These are phyloP conservation scores for Drepanosiphum platanoidis DNA, from an alignment of 2,888 invertebrate genomes.

Conservation along the genomic window DNA sequence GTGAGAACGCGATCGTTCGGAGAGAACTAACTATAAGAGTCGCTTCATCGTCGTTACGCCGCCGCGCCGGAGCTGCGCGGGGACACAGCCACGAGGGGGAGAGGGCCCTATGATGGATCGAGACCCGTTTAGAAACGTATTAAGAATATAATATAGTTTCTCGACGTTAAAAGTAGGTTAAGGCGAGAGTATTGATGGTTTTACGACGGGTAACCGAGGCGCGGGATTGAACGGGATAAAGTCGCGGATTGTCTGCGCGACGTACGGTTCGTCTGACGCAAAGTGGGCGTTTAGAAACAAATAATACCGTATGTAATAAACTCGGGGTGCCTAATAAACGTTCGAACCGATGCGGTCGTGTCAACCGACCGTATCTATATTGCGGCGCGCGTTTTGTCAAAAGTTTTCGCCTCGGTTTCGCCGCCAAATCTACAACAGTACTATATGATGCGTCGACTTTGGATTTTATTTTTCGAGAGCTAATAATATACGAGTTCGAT, in stretches of 20 bases:
- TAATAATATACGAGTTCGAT: too few relatives aligned
- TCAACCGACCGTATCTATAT: too few relatives aligned
- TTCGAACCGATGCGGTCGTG: too few relatives aligned
- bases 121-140: slow-evolving; percentile 38
- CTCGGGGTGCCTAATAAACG: neutral
- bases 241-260: too few relatives aligned
- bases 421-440: too few relatives aligned
- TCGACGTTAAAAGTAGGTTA: slow-evolving; percentile 41
- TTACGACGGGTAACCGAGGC: neutral
- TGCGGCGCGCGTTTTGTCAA: neutral
- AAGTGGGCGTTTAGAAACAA: neutral
- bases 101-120: slow-evolving; percentile 12
- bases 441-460: too few relatives aligned
- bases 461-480: too few relatives aligned
- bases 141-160: slow-evolving; percentile 21
- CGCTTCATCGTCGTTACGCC: slow-evolving; percentile 3
- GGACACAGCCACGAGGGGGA: neutral
- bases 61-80: neutral
- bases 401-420: too few relatives aligned
- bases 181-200: slow-evolving; percentile 39
- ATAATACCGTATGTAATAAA: neutral
- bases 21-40: slow-evolving; percentile 12
- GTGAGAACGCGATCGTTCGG: slow-evolving; percentile 7
- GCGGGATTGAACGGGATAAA: slow-evolving; percentile 16
- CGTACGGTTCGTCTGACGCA: neutral